Percentiles rank a stretch among this genome's conserved stretches.
Evolutionary conservation across 2,888 invertebrate species (phyloP).

Genomic region (Calameuta filiformis): DNA sequence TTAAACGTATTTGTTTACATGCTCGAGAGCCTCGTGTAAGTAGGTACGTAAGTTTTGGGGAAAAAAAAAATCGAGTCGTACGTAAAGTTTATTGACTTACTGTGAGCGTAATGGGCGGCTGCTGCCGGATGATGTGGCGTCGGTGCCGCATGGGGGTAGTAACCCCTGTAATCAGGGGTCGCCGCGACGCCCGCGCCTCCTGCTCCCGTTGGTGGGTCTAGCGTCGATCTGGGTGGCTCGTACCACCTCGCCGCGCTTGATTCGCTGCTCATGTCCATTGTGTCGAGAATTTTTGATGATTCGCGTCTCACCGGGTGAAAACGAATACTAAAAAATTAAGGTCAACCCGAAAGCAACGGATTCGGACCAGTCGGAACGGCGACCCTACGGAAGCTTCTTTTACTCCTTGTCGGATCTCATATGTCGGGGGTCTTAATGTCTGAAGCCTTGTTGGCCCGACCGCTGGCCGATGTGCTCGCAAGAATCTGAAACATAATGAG

Average conservation of each 20-base stretch:
- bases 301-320: slow-evolving; percentile 16
- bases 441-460: neutral
- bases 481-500: neutral
- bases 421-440: neutral
- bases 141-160: slow-evolving; percentile 63
- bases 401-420: neutral
- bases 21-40: neutral
- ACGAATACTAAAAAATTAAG: neutral
- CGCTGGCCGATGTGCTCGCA: neutral
- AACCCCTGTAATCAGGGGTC: slow-evolving; percentile 59
- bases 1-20: neutral
- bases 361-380: neutral
- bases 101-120: slow-evolving; percentile 64
- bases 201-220: slow-evolving; percentile 56
- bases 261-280: slow-evolving; percentile 66
- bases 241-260: slow-evolving; percentile 65
- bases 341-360: neutral
- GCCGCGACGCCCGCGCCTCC: slow-evolving; percentile 47
- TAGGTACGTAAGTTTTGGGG: slow-evolving; percentile 7
- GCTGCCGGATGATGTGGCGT: slow-evolving; percentile 62
- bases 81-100: slow-evolving; percentile 45
- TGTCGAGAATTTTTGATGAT: slow-evolving; percentile 52
- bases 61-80: slow-evolving; percentile 4
- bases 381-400: neutral
- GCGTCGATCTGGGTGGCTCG: slow-evolving; percentile 60